phyloP scores from a whole-genome alignment of 1,140 invertebrate species.

The Zaprionus nigranus region DNA sequence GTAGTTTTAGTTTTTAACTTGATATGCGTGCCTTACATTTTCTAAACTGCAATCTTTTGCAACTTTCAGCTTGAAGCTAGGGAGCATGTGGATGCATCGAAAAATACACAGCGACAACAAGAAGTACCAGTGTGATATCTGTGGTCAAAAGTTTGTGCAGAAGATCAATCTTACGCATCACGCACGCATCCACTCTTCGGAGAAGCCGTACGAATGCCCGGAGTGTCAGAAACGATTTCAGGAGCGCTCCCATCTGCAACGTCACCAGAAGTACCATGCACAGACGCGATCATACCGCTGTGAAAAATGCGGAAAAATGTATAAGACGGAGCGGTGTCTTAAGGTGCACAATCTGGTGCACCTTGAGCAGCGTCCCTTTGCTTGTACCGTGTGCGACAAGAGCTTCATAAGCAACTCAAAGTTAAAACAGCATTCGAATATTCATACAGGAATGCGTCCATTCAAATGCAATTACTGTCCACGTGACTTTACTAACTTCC shows the following conservation, averaged over 20 bases:
- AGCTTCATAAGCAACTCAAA: conserved; percentile 86
- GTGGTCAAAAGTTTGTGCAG: conserved; percentile 86
- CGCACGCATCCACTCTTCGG: conserved; percentile 86
- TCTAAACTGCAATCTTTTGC: background rate
- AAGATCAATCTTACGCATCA: conserved; percentile 86
- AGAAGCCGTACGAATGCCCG: conserved; percentile 88
- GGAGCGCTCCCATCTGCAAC: conserved; percentile 85
- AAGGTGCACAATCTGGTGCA: conserved; percentile 85
- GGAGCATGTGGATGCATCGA: conserved; percentile 85
- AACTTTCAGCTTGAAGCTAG: conserved; percentile 84
- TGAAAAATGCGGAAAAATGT: conserved; percentile 85
- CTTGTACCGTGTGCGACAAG: conserved; percentile 85
- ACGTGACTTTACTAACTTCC: conserved; percentile 86
- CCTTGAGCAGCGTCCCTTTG: conserved; percentile 84
- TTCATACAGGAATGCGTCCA: conserved; percentile 86
- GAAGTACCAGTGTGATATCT: conserved; percentile 85
- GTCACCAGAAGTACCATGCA: conserved; percentile 85
- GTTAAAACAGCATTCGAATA: conserved; percentile 86
- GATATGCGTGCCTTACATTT: background rate
- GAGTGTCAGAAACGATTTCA: conserved; percentile 86
- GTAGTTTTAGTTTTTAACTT: conserved; percentile 77
- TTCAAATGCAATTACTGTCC: conserved; percentile 86
- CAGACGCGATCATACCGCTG: conserved; percentile 85
- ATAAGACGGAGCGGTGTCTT: conserved; percentile 85
- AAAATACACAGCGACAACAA: conserved; percentile 85